Conservation (phyloP, 2,888 invertebrate genomes). For the Cephus rjabovi region DNA sequence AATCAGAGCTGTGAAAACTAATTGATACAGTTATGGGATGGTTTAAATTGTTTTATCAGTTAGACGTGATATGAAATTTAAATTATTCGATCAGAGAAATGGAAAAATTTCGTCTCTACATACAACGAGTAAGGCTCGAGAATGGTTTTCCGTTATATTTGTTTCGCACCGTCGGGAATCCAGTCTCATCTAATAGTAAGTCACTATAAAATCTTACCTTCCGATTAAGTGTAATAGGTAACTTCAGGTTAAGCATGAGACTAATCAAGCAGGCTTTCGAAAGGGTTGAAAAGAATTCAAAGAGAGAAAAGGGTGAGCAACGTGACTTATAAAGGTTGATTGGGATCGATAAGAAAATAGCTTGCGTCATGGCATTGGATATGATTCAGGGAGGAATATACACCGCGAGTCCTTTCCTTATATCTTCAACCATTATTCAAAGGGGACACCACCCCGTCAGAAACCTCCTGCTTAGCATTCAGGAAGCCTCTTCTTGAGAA, state of each 20-base stretch:
- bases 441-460: not conserved
- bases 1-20: conserved; percentile 51
- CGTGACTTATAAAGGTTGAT: conserved; percentile 24
- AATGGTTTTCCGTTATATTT: not conserved
- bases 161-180: too few species aligned
- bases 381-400: conserved; percentile 53
- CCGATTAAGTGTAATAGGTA: not conserved
- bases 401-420: conserved; percentile 47
- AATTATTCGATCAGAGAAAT: conserved; percentile 32
- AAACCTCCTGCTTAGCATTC: not conserved
- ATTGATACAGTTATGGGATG: too few species aligned
- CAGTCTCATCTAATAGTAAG: not conserved
- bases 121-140: conserved; percentile 59
- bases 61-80: conserved; percentile 30
- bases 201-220: not conserved
- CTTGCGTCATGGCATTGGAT: conserved; percentile 46
- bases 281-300: conserved; percentile 13
- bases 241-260: conserved; percentile 47
- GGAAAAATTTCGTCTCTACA: conserved; percentile 53
- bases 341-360: conserved; percentile 31
- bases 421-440: not conserved
- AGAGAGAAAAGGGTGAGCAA: conserved; percentile 17
- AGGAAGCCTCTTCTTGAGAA: not conserved
- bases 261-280: conserved; percentile 48
- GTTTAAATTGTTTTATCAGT: too few species aligned